These are phyloP conservation scores for Platichthys flesus DNA, from an alignment of 2,113 vertebrate species.

Conservation along the genomic window DNA sequence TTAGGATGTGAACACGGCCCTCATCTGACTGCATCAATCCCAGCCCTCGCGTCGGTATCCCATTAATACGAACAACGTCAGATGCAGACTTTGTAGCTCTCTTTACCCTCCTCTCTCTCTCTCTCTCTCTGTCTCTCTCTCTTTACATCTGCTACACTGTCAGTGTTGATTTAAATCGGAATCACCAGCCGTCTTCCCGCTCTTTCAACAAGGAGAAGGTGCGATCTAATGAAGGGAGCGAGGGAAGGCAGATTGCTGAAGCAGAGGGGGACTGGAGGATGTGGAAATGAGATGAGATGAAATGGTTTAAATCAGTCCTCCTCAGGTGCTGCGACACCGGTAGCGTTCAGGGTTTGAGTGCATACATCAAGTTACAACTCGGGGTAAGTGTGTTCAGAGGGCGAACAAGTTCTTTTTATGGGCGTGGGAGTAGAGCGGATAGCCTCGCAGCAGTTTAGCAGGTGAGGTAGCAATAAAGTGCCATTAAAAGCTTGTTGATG, in stretches of 20 bases:
- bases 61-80: slow-evolving; percentile 75
- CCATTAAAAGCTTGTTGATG: background rate
- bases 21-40: slow-evolving; percentile 78
- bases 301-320: slow-evolving; percentile 63
- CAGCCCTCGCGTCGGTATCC: slow-evolving; percentile 57
- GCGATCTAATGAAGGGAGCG: slow-evolving; percentile 56
- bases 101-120: slow-evolving; percentile 43
- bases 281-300: slow-evolving; percentile 63
- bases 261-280: slow-evolving; percentile 43
- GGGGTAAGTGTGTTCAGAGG: slow-evolving; percentile 4
- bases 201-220: slow-evolving; percentile 51
- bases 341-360: slow-evolving; percentile 38
- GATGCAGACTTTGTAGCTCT: slow-evolving; percentile 62
- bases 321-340: slow-evolving; percentile 47
- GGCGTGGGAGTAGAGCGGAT: slow-evolving; percentile 4
- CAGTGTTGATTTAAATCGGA: slow-evolving; percentile 74
- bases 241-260: slow-evolving; percentile 46
- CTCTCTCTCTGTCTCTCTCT: slow-evolving; percentile 44
- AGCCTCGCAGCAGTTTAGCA: background rate
- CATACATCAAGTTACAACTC: slow-evolving; percentile 41
- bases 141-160: slow-evolving; percentile 71
- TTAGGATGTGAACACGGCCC: slow-evolving; percentile 78
- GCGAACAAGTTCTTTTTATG: slow-evolving; percentile 10
- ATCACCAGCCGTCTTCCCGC: slow-evolving; percentile 59
- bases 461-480: background rate